These are phyloP conservation scores for Heteromyza rotundicornis DNA, from an alignment of 2,888 invertebrate genomes.

Conservation along the genomic window DNA sequence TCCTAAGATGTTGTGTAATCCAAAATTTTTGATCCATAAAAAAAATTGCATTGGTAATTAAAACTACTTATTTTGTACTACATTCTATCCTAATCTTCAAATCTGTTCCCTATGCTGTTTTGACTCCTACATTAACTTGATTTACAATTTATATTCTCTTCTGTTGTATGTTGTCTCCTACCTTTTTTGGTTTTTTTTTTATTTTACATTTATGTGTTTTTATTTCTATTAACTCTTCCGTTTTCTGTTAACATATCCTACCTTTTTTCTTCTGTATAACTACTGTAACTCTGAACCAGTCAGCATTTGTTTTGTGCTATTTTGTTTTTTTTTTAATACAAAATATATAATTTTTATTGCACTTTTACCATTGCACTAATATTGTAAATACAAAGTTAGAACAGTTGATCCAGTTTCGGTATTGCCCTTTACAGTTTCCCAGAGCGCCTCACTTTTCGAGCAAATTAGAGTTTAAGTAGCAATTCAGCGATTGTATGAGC, in stretches of 20 bases:
- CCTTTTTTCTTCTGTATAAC: slow-evolving; percentile 21
- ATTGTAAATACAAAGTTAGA: neutral
- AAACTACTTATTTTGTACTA: slow-evolving; percentile 33
- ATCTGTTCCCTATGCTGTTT: slow-evolving; percentile 20
- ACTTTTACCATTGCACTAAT: slow-evolving; percentile 1
- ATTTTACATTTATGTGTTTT: slow-evolving; percentile 17
- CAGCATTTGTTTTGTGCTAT: slow-evolving; percentile 53
- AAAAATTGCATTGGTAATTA: slow-evolving; percentile 41
- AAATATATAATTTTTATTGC: slow-evolving; percentile 3
- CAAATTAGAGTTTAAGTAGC: too few relatives aligned
- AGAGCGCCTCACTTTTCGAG: too few relatives aligned
- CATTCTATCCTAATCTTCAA: slow-evolving; percentile 24
- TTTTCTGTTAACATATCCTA: slow-evolving; percentile 18
- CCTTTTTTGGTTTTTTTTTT: neutral
- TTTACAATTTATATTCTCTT: neutral
- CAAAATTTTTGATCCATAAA: slow-evolving; percentile 42
- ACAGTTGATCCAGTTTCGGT: too few relatives aligned
- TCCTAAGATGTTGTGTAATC: slow-evolving; percentile 38
- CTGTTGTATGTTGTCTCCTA: neutral
- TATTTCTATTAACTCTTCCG: slow-evolving; percentile 21
- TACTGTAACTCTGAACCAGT: slow-evolving; percentile 51
- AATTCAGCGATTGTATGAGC: too few relatives aligned
- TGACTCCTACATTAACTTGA: slow-evolving; percentile 15
- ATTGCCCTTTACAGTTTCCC: too few relatives aligned
- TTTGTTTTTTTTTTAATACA: slow-evolving; percentile 26